Evolutionary conservation across 2,113 vertebrate species (phyloP), one percentile per base, ranked within the genome.

Genomic region (Xenopus laevis): DNA sequence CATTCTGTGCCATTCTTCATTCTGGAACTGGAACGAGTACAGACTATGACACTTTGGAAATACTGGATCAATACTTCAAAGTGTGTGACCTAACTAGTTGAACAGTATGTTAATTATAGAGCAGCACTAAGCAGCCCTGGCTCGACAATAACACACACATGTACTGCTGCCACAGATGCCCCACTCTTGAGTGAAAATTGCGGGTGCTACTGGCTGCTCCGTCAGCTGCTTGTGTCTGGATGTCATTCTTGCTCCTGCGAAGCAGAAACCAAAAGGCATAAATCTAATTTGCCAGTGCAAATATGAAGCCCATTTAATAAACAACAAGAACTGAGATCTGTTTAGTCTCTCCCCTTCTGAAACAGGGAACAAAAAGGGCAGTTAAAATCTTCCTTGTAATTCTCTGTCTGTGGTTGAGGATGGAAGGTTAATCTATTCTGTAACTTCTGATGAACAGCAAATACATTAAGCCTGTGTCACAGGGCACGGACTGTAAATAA

Each of bases 351-450:
- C 65, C n/a, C 65, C 1, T 45, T 8, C 12, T 40, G 18, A 33
- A 20, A 70, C 16, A 11, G 17, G 21, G 4, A 68, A 53, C 15
- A 69, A 67, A 17, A 52, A 46, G 16, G 52, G 12, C 50, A n/a
- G 21, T n/a, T 69, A 12, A 69, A 57, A 69, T 18, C 52, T 58
- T 57, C 50, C 53, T 20, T 58, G 52, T 70, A 70, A 70, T 58
- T 58, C 53, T 12, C 17, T 17, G 58, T 70, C 16, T n/a, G n/a
- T 20, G 53, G 68, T 44, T 58, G 68, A 55, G 20, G 68, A 55
- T 45, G 53, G 68, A 58, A 70, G 53, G 68, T 70, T 70, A 70
- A 70, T 70, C 68, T 70, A 45, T 55, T 58, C 58, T 45, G 68
- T 70, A 70, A 70, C 68, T 70, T 53, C 53, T 59, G 68, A 70